Conservation (phyloP, 2,113 vertebrate genomes). For the Dasyurus viverrinus region DNA sequence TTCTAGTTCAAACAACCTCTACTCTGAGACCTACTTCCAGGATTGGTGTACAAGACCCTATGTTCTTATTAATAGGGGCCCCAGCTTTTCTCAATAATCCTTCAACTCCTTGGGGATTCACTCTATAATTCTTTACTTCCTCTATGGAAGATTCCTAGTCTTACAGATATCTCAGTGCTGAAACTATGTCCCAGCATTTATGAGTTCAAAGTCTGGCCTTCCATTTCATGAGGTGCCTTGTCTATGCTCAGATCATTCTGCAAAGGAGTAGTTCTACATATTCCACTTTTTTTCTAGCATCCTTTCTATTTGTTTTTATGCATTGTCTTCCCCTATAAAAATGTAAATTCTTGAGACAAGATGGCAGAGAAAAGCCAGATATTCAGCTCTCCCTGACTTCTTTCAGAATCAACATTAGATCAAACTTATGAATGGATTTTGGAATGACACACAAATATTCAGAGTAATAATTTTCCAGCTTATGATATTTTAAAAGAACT, state of each 20-base stretch:
- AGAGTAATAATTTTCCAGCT: too few relatives aligned
- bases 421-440: too few relatives aligned
- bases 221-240: background rate
- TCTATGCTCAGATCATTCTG: background rate
- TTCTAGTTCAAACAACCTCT: background rate
- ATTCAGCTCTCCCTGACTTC: too few relatives aligned
- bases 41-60: background rate
- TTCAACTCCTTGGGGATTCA: background rate
- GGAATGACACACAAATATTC: too few relatives aligned
- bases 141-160: background rate
- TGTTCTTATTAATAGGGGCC: background rate
- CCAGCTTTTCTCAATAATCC: background rate
- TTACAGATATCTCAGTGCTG: background rate
- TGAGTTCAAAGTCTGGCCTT: background rate
- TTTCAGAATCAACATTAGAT: too few relatives aligned
- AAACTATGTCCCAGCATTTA: background rate
- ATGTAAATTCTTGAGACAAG: background rate
- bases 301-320: background rate
- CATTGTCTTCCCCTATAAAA: background rate
- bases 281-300: background rate
- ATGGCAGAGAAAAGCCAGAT: too few relatives aligned
- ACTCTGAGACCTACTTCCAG: background rate
- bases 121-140: background rate
- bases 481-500: too few relatives aligned
- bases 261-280: background rate